Base-by-base conservation (phyloP, 1,140 invertebrate species). In the Diabrotica virgifera region DNA sequence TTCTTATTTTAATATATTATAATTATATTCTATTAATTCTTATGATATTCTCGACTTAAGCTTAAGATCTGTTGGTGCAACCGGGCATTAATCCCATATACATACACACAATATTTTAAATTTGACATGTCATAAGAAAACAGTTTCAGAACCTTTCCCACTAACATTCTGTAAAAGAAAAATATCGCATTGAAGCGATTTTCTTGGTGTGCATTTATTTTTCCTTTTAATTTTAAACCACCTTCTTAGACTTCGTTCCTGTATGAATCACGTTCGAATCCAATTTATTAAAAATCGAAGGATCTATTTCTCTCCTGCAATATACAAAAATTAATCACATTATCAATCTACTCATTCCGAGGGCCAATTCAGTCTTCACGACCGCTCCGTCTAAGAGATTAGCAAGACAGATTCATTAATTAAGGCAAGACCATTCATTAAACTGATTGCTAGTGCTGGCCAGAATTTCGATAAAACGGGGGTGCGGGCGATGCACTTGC, bases 391-490 rank as follows among this genome's bases (percentile, higher is more conserved):
- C 77, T 76, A 77, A 76, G 73, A 78, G 77, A 78, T 78, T 78
- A 78, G 77, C 77, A 76, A 77, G 77, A 77, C 77, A 78, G 77
- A 78, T 78, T 78, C 77, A 77, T 78, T 78, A 78, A 78, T 76
- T 77, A 77, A 77, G 74, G 69, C 69, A 65, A 72, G 76, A 77
- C 77, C 77, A 77, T 76, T 78, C 77, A 77, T 78, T 77, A 76
- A 68, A 74, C 67, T 76, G 76, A 78, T 77, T 78, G 77, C 74
- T 65, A 66, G 70, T 37, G 71, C 56, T 66, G 40, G 65, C 66
- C 71, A 65, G 68, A 69, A 69, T 71, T 71, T 69, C 68, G 63
- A 66, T 67, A 67, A 69, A 71, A 50, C 61, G 61, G 61, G 52
- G 36, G 14, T 12, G 36, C 13, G 52, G 52, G 59, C 59, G 59